phyloP scores from a whole-genome alignment of 2,888 invertebrate species.

The Microplitis manilae region DNA sequence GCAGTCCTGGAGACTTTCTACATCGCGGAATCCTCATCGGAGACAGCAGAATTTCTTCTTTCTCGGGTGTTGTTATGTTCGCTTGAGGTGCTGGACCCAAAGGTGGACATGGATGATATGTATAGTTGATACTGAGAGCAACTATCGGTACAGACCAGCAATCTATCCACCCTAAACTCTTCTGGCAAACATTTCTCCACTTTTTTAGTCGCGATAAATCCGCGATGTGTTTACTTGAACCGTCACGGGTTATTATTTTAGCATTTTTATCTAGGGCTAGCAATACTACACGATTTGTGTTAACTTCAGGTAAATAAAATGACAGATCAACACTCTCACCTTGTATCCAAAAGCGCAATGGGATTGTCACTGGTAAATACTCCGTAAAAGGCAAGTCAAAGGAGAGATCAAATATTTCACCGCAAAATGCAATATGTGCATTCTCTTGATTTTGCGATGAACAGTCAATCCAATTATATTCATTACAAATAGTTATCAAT shows the following conservation, averaged over 20 bases:
- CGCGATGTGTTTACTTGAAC: slow-evolving; percentile 74
- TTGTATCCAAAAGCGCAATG: slow-evolving; percentile 94
- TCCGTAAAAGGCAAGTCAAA: slow-evolving; percentile 96
- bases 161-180: slow-evolving; percentile 89
- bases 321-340: slow-evolving; percentile 94
- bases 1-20: slow-evolving; percentile 80
- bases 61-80: slow-evolving; percentile 93
- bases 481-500: slow-evolving; percentile 92
- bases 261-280: slow-evolving; percentile 90
- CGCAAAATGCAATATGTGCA: slow-evolving; percentile 93
- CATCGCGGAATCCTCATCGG: slow-evolving; percentile 92
- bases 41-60: slow-evolving; percentile 91
- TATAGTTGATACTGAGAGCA: slow-evolving; percentile 90
- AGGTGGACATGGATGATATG: slow-evolving; percentile 93
- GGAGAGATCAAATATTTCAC: slow-evolving; percentile 92
- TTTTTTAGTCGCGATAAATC: slow-evolving; percentile 75
- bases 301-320: slow-evolving; percentile 92
- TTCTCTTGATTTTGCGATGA: slow-evolving; percentile 96
- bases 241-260: slow-evolving; percentile 86
- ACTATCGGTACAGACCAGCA: slow-evolving; percentile 97
- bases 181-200: slow-evolving; percentile 88
- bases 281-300: slow-evolving; percentile 87
- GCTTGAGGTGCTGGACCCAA: slow-evolving; percentile 91
- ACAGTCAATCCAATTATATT: slow-evolving; percentile 99
- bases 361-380: slow-evolving; percentile 91